Evolutionary conservation across 2,888 invertebrate species (phyloP), one percentile per base, ranked within the genome.

Genomic region (Drepana falcataria): DNA sequence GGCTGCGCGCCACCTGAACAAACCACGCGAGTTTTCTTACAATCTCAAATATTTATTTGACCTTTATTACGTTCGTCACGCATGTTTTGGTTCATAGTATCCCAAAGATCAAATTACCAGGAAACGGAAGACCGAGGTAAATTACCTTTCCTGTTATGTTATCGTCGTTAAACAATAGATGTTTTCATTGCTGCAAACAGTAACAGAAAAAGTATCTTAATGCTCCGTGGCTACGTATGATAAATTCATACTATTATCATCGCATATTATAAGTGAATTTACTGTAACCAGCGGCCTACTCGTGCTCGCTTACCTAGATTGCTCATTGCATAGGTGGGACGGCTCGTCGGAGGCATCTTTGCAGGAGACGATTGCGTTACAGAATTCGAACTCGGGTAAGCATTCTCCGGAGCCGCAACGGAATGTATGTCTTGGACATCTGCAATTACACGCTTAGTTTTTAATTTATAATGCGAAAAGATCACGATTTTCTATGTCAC

Each of bases 311-410:
- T 75, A 91, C 91, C 91, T 88, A 49, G 91, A 92, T 60, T 93
- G 91, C 59, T 93, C 93, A 63, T 93, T 92, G 78, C 96, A 96
- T 33, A 95, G 91, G 73, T 94, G 94, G n/a, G 94, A 93, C 0
- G 96, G 95, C 79, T 97, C 97, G 77, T 97, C 97, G 59, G 96
- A 96, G n/a, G 95, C 96, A 81, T 97, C 97, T 66, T 94, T 93
- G 84, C 97, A 97, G 58, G 95, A 94, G 53, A 96, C 93, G 55
- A 97, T 95, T 3, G 97, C 96, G 85, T 98, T 97, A 84, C 97
- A 98, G 85, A 97, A 97, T 81, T 96, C 96, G 76, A 96, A 97
- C 73, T 96, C 97, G 0, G 97, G 97, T 57, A 97, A 84, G 74
- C 97, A 97, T 77, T 96, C 95, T 35, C 97, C 97, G 66, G 96